Base-by-base conservation (phyloP, 2,888 invertebrate genomes). In the Melinaea menophilus region DNA sequence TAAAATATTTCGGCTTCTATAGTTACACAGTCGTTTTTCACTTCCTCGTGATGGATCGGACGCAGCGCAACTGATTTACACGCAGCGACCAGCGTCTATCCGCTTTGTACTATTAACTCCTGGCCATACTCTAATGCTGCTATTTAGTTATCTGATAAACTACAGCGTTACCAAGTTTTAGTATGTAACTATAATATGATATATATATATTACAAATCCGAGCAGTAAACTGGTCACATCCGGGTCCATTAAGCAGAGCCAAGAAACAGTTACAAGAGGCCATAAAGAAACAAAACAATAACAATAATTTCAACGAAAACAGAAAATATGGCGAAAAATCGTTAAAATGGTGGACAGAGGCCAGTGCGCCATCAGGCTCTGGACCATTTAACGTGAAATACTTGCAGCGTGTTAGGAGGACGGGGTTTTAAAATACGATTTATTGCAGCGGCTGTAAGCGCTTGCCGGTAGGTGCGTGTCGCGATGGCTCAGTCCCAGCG, bases 311-410 rank as follows among this genome's bases (percentile, higher is more conserved):
- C 75, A 74, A 74, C 79, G 80, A 78, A 85, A 82, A 79, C 81
- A 81, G 80, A 84, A 81, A 83, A 82, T 77, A 81, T 77, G 73
- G 78, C 78, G 81, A 86, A 85, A 85, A 86, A 86, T 83, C 79
- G 79, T 78, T 78, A 80, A 81, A 83, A 78, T 74, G 74, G 74
- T 77, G 81, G 81, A 81, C 81, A 73, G 77, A 72, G 79, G 78
- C 83, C 81, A 76, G 71, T 69, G 73, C 76, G 79, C 81, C 79
- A 84, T 84, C 85, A 79, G 75, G 79, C 76, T 83, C 82, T 83
- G 88, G 84, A 78, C 89, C 86, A 88, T 88, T 88, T 81, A 88
- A 88, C 86, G 79, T 88, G 84, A 88, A 86, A 88, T 87, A 87
- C 82, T 85, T 85, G 79, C 74, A 51, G 51, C 51, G 5, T 51